Base-by-base conservation (phyloP, 2,888 invertebrate genomes). In the Acronicta aceris region DNA sequence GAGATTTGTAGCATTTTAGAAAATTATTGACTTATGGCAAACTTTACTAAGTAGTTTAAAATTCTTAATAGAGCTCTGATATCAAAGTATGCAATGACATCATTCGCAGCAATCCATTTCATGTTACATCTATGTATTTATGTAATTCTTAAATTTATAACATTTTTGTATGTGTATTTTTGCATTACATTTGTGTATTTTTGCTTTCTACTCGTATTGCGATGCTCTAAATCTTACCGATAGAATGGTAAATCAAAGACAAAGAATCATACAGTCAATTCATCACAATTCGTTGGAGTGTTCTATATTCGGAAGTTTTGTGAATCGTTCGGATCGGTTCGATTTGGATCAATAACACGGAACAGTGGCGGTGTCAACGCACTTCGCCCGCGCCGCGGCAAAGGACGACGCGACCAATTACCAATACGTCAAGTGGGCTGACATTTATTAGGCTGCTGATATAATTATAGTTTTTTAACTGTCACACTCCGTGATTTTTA, bases 311-410 rank as follows among this genome's bases (percentile, higher is more conserved):
- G 38, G 49, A 36, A 71, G 82, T 87, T 86, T 82, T 81, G 79
- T 80, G 65, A 76, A 83, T 82, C 81, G 82, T 62, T 76, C 41
- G 56, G 68, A 42, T 74, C 65, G 76, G 82, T 83, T 87, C 84
- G 87, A 90, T 89, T 86, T 86, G 87, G 89, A 89, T 88, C 91
- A 91, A 91, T 91, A 90, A 89, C 87, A 89, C 86, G 89, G 86
- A 88, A 88, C 87, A 78, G 76, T 78, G 76, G 74, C 80, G 85
- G 86, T 89, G 92, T 91, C 92, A 91, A 90, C 84, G 92, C 69
- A 84, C 91, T 72, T 64, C 73, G 64, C 68, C 65, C 57, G 67
- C 68, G 71, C 63, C 36, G 54, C 46, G 25, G 21, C 45, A 70
- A 68, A 78, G 72, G 76, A 76, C 71, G 73, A 72, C 52, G 57